These are phyloP conservation scores for Ennomos erosarius DNA, from an alignment of 2,888 invertebrate species.

Conservation along the genomic window DNA sequence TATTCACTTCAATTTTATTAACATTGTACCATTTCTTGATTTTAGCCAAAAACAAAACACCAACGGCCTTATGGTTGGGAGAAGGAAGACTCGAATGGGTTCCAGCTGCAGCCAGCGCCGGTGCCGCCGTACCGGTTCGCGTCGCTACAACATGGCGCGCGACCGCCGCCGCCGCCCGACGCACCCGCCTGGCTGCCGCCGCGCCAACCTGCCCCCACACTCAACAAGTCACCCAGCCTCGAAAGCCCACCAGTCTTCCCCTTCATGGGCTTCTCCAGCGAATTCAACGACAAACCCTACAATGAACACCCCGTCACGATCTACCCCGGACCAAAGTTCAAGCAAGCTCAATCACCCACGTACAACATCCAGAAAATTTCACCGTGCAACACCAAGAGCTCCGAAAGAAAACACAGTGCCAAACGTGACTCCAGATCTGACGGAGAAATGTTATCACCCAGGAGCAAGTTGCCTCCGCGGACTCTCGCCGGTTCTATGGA, in stretches of 20 bases:
- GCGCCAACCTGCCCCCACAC: constrained; percentile 57
- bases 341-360: constrained; percentile 74
- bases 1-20: background rate
- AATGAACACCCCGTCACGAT: constrained; percentile 89
- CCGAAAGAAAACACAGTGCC: constrained; percentile 65
- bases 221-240: constrained; percentile 73
- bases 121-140: constrained; percentile 87
- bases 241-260: constrained; percentile 78
- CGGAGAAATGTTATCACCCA: constrained; percentile 77
- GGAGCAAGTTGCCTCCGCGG: constrained; percentile 87
- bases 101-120: constrained; percentile 83
- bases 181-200: constrained; percentile 76
- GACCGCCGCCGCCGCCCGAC: constrained; percentile 59
- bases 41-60: constrained; percentile 90
- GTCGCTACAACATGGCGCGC: constrained; percentile 87
- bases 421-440: constrained; percentile 75
- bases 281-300: constrained; percentile 81
- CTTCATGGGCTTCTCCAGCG: constrained; percentile 80
- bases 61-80: constrained; percentile 92
- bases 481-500: constrained; percentile 90
- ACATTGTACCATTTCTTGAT: constrained; percentile 5
- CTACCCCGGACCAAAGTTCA: constrained; percentile 85
- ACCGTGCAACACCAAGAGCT: constrained; percentile 71
- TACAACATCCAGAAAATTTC: constrained; percentile 70
- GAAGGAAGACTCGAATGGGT: constrained; percentile 75